These are phyloP conservation scores for Epirrhoe tristata DNA, from an alignment of 2,888 invertebrate genomes.

Conservation along the genomic window DNA sequence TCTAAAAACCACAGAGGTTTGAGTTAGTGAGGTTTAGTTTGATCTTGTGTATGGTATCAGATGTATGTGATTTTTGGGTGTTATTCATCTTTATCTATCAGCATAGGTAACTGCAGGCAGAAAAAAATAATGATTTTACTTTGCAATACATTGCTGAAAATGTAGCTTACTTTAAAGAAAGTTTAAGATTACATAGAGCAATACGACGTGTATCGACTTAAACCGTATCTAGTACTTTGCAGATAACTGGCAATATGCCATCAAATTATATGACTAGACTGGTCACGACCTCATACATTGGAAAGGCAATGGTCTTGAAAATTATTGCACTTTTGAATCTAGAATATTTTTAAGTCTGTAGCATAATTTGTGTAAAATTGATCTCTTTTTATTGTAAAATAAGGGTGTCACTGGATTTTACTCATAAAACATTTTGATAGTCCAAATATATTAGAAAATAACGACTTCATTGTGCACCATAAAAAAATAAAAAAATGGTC, in stretches of 20 bases:
- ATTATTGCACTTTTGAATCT: constrained; percentile 18
- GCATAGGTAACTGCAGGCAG: neutral
- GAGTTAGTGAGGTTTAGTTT: no score
- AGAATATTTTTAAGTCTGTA: neutral
- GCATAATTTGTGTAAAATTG: neutral
- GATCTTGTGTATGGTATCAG: no score
- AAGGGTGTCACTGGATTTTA: no score
- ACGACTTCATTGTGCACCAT: no score
- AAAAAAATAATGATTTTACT: neutral
- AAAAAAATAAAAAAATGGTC: no score
- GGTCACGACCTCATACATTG: constrained; percentile 32
- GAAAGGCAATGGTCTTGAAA: constrained; percentile 23
- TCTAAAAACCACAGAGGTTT: no score
- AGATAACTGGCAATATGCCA: constrained; percentile 40
- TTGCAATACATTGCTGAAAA: neutral
- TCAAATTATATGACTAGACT: constrained; percentile 38
- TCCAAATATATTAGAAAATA: no score
- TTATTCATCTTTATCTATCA: no score
- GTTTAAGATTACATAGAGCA: neutral
- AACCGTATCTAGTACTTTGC: constrained; percentile 27
- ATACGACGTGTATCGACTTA: neutral
- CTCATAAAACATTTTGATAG: no score
- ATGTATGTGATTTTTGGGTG: no score
- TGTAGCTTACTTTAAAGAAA: neutral
- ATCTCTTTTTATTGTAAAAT: neutral